These are phyloP conservation scores for Leucophora obtusa DNA, from an alignment of 2,888 invertebrate species.

Conservation along the genomic window DNA sequence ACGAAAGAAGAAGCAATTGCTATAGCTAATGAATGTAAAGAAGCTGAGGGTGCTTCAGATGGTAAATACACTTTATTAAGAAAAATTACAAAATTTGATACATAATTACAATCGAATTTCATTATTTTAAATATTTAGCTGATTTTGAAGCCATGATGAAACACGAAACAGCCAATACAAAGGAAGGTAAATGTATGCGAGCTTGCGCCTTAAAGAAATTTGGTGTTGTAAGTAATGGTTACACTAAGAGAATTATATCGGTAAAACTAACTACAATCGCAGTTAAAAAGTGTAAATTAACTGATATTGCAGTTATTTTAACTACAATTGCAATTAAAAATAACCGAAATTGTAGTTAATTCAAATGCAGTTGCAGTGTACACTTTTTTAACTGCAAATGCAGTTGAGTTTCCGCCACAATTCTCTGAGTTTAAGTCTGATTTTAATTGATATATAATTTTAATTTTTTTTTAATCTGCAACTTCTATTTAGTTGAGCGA, in stretches of 20 bases:
- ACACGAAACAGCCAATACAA: constrained; percentile 68
- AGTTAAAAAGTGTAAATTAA: too few relatives aligned
- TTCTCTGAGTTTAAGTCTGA: too few relatives aligned
- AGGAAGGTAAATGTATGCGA: constrained; percentile 75
- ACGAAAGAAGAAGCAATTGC: constrained; percentile 69
- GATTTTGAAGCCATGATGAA: constrained; percentile 73
- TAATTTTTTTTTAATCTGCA: too few relatives aligned
- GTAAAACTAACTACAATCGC: too few relatives aligned
- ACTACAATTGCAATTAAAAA: too few relatives aligned
- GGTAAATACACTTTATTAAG: constrained; percentile 68
- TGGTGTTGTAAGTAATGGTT: constrained; percentile 73
- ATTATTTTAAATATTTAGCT: constrained; percentile 62
- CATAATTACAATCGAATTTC: background rate
- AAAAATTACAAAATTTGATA: background rate
- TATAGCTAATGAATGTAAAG: constrained; percentile 71
- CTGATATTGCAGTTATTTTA: too few relatives aligned
- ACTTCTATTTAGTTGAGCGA: constrained; percentile 69
- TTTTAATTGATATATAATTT: background rate
- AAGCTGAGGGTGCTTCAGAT: constrained; percentile 73
- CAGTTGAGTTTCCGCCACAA: too few relatives aligned
- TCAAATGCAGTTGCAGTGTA: too few relatives aligned
- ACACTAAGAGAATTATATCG: too few relatives aligned
- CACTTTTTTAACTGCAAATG: too few relatives aligned
- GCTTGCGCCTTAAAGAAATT: constrained; percentile 75
- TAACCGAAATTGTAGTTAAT: too few relatives aligned